Percentiles rank a stretch among this genome's conserved stretches.
Evolutionary conservation across 1,140 invertebrate species (phyloP).

Genomic region (Vanessa tameamea): DNA sequence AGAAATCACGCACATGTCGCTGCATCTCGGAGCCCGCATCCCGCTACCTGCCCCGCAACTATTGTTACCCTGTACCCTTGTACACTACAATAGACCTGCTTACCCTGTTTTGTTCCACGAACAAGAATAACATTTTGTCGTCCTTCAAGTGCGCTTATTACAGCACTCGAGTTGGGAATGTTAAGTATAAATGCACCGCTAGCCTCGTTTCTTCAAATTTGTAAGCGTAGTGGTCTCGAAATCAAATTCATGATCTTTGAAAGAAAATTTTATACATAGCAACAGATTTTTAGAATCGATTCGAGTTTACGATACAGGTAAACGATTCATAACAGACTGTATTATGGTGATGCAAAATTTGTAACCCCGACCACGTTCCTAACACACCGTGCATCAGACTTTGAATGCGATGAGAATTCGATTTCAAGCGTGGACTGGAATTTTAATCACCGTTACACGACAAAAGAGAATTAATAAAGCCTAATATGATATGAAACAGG

Average conservation of each 20-base stretch:
- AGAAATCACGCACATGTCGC: constrained; percentile 57
- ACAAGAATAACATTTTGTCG: constrained; percentile 55
- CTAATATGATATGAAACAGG: constrained; percentile 16
- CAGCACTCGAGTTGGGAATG: constrained; percentile 50
- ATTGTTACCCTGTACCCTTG: constrained; percentile 63
- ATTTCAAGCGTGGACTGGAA: constrained; percentile 52
- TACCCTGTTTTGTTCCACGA: constrained; percentile 67
- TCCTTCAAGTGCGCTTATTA: constrained; percentile 53
- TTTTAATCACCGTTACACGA: constrained; percentile 54
- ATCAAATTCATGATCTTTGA: neutral
- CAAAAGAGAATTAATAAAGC: constrained; percentile 33
- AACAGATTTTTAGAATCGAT: constrained; percentile 31
- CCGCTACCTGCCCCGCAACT: constrained; percentile 64
- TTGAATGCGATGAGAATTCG: constrained; percentile 60
- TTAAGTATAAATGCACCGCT: constrained; percentile 42
- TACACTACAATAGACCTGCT: constrained; percentile 59
- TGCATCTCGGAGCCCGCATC: constrained; percentile 63
- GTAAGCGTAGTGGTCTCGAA: constrained; percentile 11
- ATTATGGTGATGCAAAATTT: constrained; percentile 45
- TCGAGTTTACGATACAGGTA: constrained; percentile 50
- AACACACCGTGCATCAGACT: constrained; percentile 47
- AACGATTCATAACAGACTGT: constrained; percentile 53
- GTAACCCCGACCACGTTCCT: constrained; percentile 58
- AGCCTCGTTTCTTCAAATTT: constrained; percentile 12
- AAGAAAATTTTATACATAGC: constrained; percentile 9